phyloP scores from a whole-genome alignment of 2,113 vertebrate genomes.

The Anguilla rostrata region DNA sequence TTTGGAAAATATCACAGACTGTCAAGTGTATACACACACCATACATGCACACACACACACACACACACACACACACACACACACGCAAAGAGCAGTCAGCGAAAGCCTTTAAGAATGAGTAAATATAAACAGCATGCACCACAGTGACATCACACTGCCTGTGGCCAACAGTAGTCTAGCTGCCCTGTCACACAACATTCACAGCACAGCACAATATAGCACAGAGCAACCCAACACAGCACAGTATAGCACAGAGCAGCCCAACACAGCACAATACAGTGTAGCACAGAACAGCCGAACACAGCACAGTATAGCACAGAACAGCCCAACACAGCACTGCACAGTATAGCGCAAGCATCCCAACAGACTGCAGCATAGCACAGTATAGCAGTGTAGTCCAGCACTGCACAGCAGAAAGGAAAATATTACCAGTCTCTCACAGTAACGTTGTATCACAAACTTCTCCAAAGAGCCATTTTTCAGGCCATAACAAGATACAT shows the following conservation, averaged over 20 bases:
- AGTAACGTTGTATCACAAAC: background rate
- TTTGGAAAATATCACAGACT: no score
- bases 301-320: background rate
- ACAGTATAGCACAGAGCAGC: no score
- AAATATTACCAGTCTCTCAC: background rate
- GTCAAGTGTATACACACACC: background rate
- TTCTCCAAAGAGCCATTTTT: background rate
- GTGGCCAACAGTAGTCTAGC: background rate
- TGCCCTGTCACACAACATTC: background rate
- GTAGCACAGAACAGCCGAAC: background rate
- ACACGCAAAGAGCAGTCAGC: background rate
- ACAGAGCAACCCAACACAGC: no score
- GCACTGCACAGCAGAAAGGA: background rate
- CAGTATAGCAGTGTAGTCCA: background rate
- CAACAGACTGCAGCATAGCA: no score
- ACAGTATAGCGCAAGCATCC: no score
- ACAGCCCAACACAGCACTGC: background rate
- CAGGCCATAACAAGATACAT: background rate
- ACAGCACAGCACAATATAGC: background rate
- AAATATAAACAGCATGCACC: constrained; percentile 11
- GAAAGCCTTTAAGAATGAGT: background rate
- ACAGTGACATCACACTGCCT: constrained; percentile 13
- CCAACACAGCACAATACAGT: no score
- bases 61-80: background rate
- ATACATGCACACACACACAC: background rate